phyloP scores from a whole-genome alignment of 2,113 vertebrate species.

The Vidua chalybeata region DNA sequence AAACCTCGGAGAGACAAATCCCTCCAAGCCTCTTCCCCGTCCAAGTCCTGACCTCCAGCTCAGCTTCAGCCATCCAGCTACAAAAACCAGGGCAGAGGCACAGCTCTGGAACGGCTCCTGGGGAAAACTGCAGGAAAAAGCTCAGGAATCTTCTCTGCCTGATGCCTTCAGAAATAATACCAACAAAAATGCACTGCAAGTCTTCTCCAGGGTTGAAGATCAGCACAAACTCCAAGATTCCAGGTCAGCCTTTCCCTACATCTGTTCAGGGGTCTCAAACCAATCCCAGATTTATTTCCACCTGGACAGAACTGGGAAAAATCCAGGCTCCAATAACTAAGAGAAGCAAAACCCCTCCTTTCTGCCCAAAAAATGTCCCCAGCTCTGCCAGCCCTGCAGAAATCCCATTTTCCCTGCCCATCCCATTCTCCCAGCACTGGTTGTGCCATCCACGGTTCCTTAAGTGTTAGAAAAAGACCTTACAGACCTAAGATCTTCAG shows the following conservation, averaged over 20 bases:
- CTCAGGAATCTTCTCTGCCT: background rate
- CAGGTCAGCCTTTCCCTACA: background rate
- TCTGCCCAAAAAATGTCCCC: background rate
- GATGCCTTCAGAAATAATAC: background rate
- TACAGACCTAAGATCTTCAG: background rate
- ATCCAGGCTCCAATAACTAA: background rate
- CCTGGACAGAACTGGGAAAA: background rate
- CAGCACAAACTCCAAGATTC: background rate
- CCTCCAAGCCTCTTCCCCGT: background rate
- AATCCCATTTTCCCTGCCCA: background rate
- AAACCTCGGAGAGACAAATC: background rate
- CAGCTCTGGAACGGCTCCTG: background rate
- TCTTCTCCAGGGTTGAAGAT: background rate
- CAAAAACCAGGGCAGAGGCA: background rate
- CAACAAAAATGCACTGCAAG: background rate
- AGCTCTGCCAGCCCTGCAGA: background rate
- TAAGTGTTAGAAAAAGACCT: background rate
- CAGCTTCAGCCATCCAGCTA: background rate
- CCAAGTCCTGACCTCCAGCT: background rate
- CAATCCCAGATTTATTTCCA: accelerated
- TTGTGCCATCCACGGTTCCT: accelerated
- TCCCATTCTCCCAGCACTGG: accelerated
- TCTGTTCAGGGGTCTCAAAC: background rate
- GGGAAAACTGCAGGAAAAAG: background rate
- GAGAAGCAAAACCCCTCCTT: background rate